These are phyloP conservation scores for Synanceia verrucosa DNA, from an alignment of 2,797 vertebrate genomes.

Conservation along the genomic window DNA sequence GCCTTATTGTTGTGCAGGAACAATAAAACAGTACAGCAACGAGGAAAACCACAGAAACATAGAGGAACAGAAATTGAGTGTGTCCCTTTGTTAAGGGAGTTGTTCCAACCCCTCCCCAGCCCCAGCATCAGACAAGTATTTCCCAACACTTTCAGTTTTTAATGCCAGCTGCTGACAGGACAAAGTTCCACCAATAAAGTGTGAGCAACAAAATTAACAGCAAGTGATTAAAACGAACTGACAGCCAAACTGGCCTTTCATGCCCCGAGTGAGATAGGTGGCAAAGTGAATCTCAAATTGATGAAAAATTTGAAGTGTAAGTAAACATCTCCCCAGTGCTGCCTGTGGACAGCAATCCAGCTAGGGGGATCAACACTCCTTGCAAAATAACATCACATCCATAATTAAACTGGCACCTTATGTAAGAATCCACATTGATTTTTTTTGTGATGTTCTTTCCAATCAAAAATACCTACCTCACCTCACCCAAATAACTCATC, in stretches of 20 bases:
- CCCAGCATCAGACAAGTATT: not conserved
- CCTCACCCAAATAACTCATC: not conserved
- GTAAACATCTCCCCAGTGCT: conserved; percentile 18
- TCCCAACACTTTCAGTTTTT: not conserved
- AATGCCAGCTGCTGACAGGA: conserved; percentile 17
- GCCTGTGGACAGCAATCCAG: conserved; percentile 36
- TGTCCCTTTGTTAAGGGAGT: not conserved
- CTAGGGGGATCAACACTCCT: conserved; percentile 43
- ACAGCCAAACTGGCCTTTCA: not conserved
- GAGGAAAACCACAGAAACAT: conserved; percentile 16
- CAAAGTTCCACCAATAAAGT: conserved; percentile 1
- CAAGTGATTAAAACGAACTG: conserved; percentile 5
- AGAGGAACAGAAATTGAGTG: too few relatives aligned
- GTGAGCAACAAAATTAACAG: not conserved
- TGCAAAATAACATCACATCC: conserved; percentile 35
- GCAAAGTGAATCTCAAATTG: conserved; percentile 31
- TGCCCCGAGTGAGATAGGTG: not conserved
- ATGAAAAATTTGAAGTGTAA: conserved; percentile 12
- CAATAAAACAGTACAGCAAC: not conserved
- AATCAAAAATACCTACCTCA: not conserved
- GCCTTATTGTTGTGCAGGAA: not conserved
- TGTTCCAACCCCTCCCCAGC: not conserved
- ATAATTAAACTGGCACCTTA: conserved; percentile 53
- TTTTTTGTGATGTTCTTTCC: too few relatives aligned
- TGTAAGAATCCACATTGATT: conserved; percentile 30